Percentiles rank a stretch among this genome's conserved stretches.
phyloP scores from a whole-genome alignment of 2,888 invertebrate genomes.

The Acleris cristana region DNA sequence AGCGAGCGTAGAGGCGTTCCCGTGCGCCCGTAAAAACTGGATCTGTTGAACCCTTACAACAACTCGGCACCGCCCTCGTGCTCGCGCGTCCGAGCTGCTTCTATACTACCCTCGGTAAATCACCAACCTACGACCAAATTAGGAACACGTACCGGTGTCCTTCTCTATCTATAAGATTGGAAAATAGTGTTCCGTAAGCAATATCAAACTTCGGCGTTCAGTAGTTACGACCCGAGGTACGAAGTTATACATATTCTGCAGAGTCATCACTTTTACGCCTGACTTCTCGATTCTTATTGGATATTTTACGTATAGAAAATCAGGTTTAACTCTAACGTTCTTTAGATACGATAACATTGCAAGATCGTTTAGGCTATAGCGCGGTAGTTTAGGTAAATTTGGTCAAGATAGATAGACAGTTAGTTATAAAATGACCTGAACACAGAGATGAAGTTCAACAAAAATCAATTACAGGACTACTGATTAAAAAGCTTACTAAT shows the following conservation, averaged over 20 bases:
- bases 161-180: conserved; percentile 31
- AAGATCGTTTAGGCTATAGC: not conserved
- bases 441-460: no score
- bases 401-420: not conserved
- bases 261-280: conserved; percentile 44
- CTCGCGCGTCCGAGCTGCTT: not conserved
- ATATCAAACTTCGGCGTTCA: conserved; percentile 22
- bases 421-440: no score
- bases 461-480: no score
- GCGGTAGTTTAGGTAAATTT: not conserved
- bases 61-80: conserved; percentile 12
- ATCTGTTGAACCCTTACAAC: conserved; percentile 44
- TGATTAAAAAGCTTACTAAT: no score
- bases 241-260: conserved; percentile 36
- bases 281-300: conserved; percentile 48
- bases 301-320: conserved; percentile 38
- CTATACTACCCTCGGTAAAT: conserved; percentile 21
- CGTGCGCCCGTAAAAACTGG: conserved; percentile 56
- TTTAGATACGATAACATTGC: conserved; percentile 30
- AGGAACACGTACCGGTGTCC: conserved; percentile 23
- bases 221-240: conserved; percentile 14
- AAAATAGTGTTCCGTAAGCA: conserved; percentile 34
- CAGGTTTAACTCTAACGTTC: conserved; percentile 15
- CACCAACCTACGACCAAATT: conserved; percentile 23
- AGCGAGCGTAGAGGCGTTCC: conserved; percentile 57